A percentile compares a stretch with the other conserved stretches of the same genome.
phyloP scores from a whole-genome alignment of 2,113 vertebrate species.

The Odontophorus gujanensis region DNA sequence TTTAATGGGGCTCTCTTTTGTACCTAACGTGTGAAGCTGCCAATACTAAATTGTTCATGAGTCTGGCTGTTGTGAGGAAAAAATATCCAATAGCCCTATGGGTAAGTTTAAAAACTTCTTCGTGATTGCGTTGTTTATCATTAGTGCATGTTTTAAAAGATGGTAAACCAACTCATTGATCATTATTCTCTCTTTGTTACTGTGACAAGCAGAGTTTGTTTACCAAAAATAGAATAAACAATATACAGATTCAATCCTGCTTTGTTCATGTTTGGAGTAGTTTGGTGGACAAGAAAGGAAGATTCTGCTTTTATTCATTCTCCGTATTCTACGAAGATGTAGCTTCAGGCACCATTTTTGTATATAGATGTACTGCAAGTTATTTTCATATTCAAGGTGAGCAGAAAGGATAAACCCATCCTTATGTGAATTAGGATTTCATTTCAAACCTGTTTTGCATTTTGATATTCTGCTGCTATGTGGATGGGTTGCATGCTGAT shows the following conservation, averaged over 20 bases:
- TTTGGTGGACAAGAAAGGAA: not conserved
- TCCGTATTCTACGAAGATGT: not conserved
- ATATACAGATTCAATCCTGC: not conserved
- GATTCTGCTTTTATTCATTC: not conserved
- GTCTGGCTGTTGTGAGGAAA: not conserved
- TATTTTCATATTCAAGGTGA: not conserved
- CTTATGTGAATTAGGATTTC: not conserved
- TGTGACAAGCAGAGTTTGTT: not conserved
- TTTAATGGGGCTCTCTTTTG: conserved; percentile 9
- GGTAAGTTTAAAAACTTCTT: not conserved
- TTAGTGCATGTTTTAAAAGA: not conserved
- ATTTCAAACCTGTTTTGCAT: not conserved
- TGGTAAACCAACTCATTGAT: not conserved
- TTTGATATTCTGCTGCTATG: not conserved
- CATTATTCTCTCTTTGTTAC: not conserved
- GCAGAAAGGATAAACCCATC: not conserved
- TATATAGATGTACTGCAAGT: not conserved
- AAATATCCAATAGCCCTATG: not conserved
- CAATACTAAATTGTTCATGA: not conserved
- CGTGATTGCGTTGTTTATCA: not conserved
- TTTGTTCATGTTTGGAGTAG: not conserved
- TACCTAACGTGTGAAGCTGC: not conserved
- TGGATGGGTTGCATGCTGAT: rapidly evolving
- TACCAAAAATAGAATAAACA: not conserved
- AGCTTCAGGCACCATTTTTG: not conserved